Evolutionary conservation across 1,140 invertebrate species (phyloP), one percentile per base, ranked within the genome.

Genomic region (Drosophila gunungcola): DNA sequence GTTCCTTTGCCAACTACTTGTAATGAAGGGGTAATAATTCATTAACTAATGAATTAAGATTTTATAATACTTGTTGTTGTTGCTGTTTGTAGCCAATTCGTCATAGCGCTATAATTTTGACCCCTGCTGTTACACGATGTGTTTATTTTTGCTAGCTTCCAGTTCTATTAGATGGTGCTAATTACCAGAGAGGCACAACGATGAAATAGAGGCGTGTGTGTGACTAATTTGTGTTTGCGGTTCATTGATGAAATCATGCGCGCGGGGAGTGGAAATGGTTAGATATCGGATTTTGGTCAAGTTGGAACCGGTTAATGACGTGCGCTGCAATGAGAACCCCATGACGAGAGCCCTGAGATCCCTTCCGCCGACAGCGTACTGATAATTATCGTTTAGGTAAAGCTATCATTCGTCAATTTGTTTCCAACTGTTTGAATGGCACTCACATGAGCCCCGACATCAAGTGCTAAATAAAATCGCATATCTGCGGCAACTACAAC

Each of bases 381-480:
- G 68, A 70, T 72, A 72, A 72, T 72, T 57, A 72, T 72, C 43
- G 41, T 46, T 52, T 78, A 48, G 57, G 49, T 48, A 72, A 48
- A 43, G 36, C 29, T 75, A 68, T 88, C 60, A 79, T 69, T 75
- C 69, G 69, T 75, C 78, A 89, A 60, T 81, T 81, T 72, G 53
- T 48, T 70, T 34, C 10, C 43, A 43, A 48, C 67, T 84, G 58
- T 73, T 77, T 69, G 64, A 62, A 65, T 63, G 65, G 45, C 46
- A 63, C 79, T 86, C 75, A 88, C 83, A 86, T 86, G 79, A 79
- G 83, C 70, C 38, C 43, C 34, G 29, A 12, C 46, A 46, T 64
- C 41, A 48, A 86, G 56, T 80, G 72, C 72, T 77, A 73, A 61
- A 76, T 29, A 68, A 78, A 68, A 88, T 72, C 65, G 65, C 79